phyloP scores from a whole-genome alignment of 2,797 vertebrate genomes.

The Sebastes glaucus region DNA sequence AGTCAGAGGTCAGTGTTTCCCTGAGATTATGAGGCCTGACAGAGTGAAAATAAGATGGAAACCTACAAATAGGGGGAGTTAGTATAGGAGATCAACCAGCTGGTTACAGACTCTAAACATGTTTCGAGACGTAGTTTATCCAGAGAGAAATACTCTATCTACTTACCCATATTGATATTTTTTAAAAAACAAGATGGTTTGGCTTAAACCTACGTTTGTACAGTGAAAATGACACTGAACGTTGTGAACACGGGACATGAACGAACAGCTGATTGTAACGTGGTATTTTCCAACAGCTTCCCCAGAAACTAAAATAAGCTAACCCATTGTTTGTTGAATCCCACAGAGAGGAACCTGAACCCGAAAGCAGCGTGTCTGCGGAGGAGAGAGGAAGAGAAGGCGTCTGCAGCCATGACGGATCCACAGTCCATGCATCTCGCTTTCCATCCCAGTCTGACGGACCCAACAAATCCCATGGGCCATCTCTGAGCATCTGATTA shows the following conservation, averaged over 20 bases:
- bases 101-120: neutral
- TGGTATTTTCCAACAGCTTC: neutral
- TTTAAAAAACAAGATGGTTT: neutral
- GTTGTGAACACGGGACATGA: no score
- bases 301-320: neutral
- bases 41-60: neutral
- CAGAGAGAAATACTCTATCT: neutral
- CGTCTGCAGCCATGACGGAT: conserved; percentile 90
- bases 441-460: conserved; percentile 89
- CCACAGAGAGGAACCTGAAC: conserved; percentile 95
- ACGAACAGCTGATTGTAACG: no score
- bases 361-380: conserved; percentile 98
- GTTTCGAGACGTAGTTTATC: neutral
- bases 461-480: conserved; percentile 89
- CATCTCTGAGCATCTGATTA: conserved; percentile 89
- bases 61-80: neutral
- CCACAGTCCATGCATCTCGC: conserved; percentile 89
- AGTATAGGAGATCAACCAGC: neutral
- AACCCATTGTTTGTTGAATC: conserved; percentile 9
- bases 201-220: no score
- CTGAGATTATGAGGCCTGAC: neutral
- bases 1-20: conserved; percentile 86
- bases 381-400: conserved; percentile 96
- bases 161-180: neutral
- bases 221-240: no score